Conservation (phyloP, 2,797 vertebrate species). For the Liasis olivaceus region DNA sequence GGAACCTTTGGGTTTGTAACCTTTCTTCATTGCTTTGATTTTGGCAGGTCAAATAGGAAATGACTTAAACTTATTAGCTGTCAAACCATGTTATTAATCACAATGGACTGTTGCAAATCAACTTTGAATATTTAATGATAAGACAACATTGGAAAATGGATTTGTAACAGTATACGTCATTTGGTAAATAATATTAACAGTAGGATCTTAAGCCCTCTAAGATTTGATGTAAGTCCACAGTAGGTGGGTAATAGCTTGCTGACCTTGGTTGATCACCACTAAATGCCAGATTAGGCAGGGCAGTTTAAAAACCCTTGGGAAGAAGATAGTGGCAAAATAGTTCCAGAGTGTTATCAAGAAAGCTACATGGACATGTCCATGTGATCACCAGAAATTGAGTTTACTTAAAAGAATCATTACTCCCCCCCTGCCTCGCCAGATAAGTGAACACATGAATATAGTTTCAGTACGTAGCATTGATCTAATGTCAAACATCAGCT, state of each 20-base stretch:
- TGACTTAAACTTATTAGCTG: not conserved
- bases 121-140: not conserved
- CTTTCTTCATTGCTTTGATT: not conserved
- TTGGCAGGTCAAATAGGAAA: not conserved
- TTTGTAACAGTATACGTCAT: not conserved
- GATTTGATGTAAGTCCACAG: not conserved
- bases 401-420: not conserved
- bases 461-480: not conserved
- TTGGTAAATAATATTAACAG: not conserved
- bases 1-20: not conserved
- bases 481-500: not conserved
- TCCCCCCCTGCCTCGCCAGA: not conserved
- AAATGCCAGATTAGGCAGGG: no score
- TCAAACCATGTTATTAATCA: not conserved
- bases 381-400: not conserved
- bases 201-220: not conserved
- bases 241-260: no score
- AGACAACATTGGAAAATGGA: not conserved
- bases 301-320: not conserved
- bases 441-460: not conserved
- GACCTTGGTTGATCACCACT: no score
- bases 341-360: not conserved
- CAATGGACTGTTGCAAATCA: not conserved
- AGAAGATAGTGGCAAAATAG: not conserved
- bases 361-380: not conserved